phyloP scores from a whole-genome alignment of 2,113 vertebrate genomes.

The Chaenocephalus aceratus region DNA sequence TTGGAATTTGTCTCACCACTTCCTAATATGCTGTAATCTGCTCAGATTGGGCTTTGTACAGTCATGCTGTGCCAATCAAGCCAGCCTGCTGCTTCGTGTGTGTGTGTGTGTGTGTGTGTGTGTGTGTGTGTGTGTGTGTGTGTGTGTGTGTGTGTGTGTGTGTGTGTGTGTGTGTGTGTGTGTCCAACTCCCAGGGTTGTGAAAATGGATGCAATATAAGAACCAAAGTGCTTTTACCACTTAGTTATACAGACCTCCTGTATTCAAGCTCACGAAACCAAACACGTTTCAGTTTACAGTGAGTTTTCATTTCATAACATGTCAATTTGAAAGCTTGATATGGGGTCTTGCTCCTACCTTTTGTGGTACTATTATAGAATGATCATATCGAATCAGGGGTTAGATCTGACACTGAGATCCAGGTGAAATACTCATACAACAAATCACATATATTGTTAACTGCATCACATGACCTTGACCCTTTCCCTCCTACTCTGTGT shows the following conservation, averaged over 20 bases:
- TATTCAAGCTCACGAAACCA: background rate
- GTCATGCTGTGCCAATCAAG: constrained; percentile 16
- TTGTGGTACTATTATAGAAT: background rate
- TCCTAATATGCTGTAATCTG: constrained; percentile 62
- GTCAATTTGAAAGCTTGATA: background rate
- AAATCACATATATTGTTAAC: background rate
- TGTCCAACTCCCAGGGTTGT: background rate
- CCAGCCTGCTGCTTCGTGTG: constrained; percentile 8
- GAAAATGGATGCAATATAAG: constrained; percentile 34
- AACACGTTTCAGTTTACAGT: background rate
- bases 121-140: background rate
- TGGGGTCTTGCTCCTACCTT: background rate
- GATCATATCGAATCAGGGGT: background rate
- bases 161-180: constrained; percentile 6
- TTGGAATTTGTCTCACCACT: constrained; percentile 55
- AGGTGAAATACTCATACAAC: background rate
- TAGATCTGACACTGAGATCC: background rate
- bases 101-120: constrained; percentile 8
- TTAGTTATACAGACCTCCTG: background rate
- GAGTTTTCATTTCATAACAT: constrained; percentile 7
- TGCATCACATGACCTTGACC: constrained; percentile 23
- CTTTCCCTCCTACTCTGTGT: constrained; percentile 11
- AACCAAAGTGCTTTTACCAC: background rate
- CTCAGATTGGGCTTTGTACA: constrained; percentile 35
- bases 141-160: background rate